phyloP scores from a whole-genome alignment of 2,888 invertebrate species.

The Barypeithes pellucidus region DNA sequence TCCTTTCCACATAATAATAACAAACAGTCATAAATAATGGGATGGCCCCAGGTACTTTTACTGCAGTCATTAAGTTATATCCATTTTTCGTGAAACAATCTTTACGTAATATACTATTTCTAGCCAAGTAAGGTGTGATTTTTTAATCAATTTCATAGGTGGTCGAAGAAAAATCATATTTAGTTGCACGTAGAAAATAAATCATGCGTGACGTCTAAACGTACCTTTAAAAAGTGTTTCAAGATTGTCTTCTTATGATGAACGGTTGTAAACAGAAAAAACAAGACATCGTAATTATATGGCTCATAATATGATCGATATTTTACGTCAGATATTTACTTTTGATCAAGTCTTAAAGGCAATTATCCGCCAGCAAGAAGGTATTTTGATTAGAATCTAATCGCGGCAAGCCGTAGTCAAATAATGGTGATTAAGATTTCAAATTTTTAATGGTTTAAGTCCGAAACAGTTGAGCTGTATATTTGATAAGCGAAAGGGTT shows the following conservation, averaged over 20 bases:
- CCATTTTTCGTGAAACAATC: too few relatives aligned
- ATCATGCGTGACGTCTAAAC: too few relatives aligned
- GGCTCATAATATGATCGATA: neutral
- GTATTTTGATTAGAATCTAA: conserved; percentile 32
- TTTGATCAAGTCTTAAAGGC: conserved; percentile 19
- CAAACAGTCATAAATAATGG: too few relatives aligned
- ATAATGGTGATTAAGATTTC: conserved; percentile 16
- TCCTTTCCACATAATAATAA: too few relatives aligned
- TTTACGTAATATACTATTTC: too few relatives aligned
- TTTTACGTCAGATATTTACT: conserved; percentile 19
- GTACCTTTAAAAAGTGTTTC: too few relatives aligned
- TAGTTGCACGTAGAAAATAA: too few relatives aligned
- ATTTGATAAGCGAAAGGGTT: neutral
- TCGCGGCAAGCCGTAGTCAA: conserved; percentile 10
- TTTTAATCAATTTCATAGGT: too few relatives aligned
- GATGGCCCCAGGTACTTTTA: too few relatives aligned
- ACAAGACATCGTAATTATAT: conserved; percentile 7
- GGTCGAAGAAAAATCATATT: too few relatives aligned
- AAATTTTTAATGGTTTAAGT: conserved; percentile 20
- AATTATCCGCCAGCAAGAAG: conserved; percentile 24
- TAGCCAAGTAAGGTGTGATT: too few relatives aligned
- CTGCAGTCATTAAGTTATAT: too few relatives aligned
- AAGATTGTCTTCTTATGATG: neutral
- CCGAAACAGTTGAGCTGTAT: conserved; percentile 17
- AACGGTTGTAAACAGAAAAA: neutral